phyloP scores from a whole-genome alignment of 1,140 invertebrate genomes.

The Cylas formicarius region DNA sequence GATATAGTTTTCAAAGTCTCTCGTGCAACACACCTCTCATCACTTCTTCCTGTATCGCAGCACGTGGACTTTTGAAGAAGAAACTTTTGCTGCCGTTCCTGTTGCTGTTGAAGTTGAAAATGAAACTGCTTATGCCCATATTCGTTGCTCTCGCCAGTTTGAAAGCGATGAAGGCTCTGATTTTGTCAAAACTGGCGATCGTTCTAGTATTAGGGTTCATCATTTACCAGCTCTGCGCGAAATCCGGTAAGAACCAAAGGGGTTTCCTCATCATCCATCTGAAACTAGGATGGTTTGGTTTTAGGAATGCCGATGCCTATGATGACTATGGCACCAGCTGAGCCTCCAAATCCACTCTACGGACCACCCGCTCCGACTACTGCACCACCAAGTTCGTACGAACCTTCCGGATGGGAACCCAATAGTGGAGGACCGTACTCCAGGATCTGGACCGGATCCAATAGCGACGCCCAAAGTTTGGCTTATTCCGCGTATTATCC shows the following conservation, averaged over 20 bases:
- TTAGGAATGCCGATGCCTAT: slow-evolving; percentile 68
- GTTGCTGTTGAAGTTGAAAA: slow-evolving; percentile 70
- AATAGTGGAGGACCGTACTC: slow-evolving; percentile 62
- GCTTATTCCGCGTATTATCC: slow-evolving; percentile 74
- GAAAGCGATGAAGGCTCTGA: slow-evolving; percentile 73
- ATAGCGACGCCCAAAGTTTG: slow-evolving; percentile 53
- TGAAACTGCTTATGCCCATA: slow-evolving; percentile 77
- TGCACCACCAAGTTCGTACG: slow-evolving; percentile 57
- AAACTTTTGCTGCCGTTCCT: slow-evolving; percentile 71
- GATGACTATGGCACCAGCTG: slow-evolving; percentile 46
- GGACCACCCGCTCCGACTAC: slow-evolving; percentile 52
- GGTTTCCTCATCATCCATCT: background rate
- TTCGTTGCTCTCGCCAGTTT: slow-evolving; percentile 67
- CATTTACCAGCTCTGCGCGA: slow-evolving; percentile 63
- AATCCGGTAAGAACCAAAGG: slow-evolving; percentile 44
- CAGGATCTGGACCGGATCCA: slow-evolving; percentile 58
- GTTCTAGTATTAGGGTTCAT: slow-evolving; percentile 71
- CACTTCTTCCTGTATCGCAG: too few relatives aligned
- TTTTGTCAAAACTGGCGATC: slow-evolving; percentile 75
- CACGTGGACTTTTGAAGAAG: slow-evolving; percentile 63
- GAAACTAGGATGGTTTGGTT: slow-evolving; percentile 3
- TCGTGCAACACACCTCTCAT: too few relatives aligned
- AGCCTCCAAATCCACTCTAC: slow-evolving; percentile 51
- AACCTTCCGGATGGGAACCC: slow-evolving; percentile 62
- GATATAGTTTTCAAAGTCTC: too few relatives aligned